Base-by-base conservation (phyloP, 2,113 vertebrate genomes). In the Gorsachius goisagi region DNA sequence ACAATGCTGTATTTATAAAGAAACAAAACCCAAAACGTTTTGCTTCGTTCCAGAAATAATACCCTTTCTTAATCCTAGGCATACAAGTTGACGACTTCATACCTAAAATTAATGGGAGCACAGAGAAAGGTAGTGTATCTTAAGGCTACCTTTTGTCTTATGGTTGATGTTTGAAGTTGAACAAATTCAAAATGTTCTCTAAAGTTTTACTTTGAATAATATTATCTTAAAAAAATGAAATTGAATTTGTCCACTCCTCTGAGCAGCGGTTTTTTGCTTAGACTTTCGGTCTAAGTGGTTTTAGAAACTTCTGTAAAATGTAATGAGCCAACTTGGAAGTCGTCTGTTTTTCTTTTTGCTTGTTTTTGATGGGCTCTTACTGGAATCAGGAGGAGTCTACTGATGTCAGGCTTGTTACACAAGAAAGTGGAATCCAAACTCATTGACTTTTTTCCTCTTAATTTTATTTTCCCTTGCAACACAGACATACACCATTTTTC, bases 11-110 rank as follows among this genome's bases (percentile, higher is more conserved):
- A 37, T 92, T 87, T 92, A 6, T 85, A 62, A 90, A 90, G 47
- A 90, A 85, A 67, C 12, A 33, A 92, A 91, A 74, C 49, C 55
- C 88, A 30, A 63, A 91, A 13, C 24, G 33, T 56, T 72, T 97
- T 97, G 73, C 66, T 97, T 97, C 89, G 27, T 97, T 97, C 52
- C 93, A 96, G 92, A 97, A 98, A 97, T 98, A 98, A 98, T 97
- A 92, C 69, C 93, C 85, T 98, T 97, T 98, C 98, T 98, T 98
- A 98, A 98, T 98, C 97, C 96, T 98, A 98, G 98, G 98, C 97
- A 97, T 98, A 98, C 98, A 98, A 98, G 98, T 98, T 96, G 98
- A 98, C 28, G 98, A 98, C 98, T 98, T 98, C 98, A 98, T 98
- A 97, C 98, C 98, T 98, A 98, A 98, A 98, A 98, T 98, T 98